phyloP scores from a whole-genome alignment of 2,888 invertebrate species.

The Drosophila paracracens region DNA sequence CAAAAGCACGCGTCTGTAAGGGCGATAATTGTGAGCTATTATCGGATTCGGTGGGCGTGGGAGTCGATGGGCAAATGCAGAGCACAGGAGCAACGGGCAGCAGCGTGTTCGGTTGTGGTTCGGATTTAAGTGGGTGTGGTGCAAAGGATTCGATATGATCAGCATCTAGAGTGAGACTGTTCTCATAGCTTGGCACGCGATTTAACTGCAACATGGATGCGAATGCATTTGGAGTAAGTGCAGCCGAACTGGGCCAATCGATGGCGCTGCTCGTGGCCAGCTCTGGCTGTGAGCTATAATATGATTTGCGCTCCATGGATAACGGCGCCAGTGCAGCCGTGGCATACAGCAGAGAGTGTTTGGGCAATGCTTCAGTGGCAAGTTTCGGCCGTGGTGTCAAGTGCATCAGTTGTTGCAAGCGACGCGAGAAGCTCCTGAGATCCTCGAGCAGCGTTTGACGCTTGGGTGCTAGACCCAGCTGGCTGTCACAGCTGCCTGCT shows the following conservation, averaged over 20 bases:
- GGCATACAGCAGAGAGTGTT: conserved; percentile 33
- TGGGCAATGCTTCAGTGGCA: conserved; percentile 13
- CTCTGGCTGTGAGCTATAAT: conserved; percentile 82
- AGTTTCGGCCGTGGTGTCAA: conserved; percentile 33
- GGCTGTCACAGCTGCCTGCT: conserved; percentile 76
- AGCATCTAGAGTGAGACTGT: conserved; percentile 22
- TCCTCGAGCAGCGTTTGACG: conserved; percentile 78
- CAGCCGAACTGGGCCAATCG: conserved; percentile 24
- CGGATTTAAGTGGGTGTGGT: conserved; percentile 1
- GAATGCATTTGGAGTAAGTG: conserved; percentile 39
- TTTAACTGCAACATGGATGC: conserved; percentile 64
- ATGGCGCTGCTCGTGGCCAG: conserved; percentile 53
- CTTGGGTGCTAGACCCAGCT: conserved; percentile 57
- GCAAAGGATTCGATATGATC: conserved; percentile 21
- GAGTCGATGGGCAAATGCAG: conserved; percentile 82
- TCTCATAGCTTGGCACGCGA: conserved; percentile 59
- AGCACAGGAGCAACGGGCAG: conserved; percentile 73
- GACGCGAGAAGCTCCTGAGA: conserved; percentile 77
- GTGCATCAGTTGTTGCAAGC: conserved; percentile 71
- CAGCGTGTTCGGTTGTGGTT: conserved; percentile 41
- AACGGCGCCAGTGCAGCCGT: conserved; percentile 37
- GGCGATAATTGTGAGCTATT: conserved; percentile 56
- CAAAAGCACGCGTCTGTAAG: conserved; percentile 25
- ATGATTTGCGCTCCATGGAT: conserved; percentile 66
- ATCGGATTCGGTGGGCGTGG: conserved; percentile 83